Evolutionary conservation across 2,888 invertebrate species (phyloP).

Genomic region (Heteromyza rotundicornis): DNA sequence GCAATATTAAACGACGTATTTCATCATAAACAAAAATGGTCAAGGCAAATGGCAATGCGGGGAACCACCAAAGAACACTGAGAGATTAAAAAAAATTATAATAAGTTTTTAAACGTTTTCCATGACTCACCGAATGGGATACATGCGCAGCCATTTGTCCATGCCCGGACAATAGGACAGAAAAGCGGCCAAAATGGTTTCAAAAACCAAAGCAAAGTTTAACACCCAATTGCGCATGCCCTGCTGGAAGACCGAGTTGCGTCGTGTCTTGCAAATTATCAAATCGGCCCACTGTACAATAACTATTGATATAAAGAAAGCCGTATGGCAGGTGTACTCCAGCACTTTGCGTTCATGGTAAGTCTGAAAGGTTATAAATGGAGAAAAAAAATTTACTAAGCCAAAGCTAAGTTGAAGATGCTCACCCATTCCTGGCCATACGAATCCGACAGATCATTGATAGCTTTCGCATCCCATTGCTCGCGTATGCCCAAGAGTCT

Average conservation of each 20-base stretch:
- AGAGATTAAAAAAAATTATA: slow-evolving; percentile 43
- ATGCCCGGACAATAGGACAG: slow-evolving; percentile 96
- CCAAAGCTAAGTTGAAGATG: slow-evolving; percentile 7
- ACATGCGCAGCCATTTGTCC: slow-evolving; percentile 97
- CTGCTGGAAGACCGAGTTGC: slow-evolving; percentile 95
- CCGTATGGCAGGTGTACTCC: slow-evolving; percentile 97
- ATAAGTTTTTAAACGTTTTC: background rate
- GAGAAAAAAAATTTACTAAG: slow-evolving; percentile 23
- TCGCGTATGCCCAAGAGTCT: slow-evolving; percentile 93
- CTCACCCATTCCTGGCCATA: slow-evolving; percentile 99
- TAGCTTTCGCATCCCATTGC: slow-evolving; percentile 97
- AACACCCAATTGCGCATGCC: slow-evolving; percentile 99
- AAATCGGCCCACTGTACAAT: slow-evolving; percentile 98
- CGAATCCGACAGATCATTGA: slow-evolving; percentile 97
- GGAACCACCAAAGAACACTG: slow-evolving; percentile 99
- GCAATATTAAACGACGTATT: slow-evolving; percentile 94
- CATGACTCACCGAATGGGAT: slow-evolving; percentile 87
- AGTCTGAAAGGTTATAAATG: too few species aligned
- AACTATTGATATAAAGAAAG: slow-evolving; percentile 97
- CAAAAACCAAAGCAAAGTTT: slow-evolving; percentile 94
- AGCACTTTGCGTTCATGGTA: slow-evolving; percentile 94
- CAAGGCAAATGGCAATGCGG: slow-evolving; percentile 96
- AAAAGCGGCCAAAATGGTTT: slow-evolving; percentile 94
- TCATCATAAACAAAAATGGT: slow-evolving; percentile 99
- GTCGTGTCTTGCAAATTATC: slow-evolving; percentile 97